These are phyloP conservation scores for Norana najaformis DNA, from an alignment of 2,888 invertebrate genomes.

Conservation along the genomic window DNA sequence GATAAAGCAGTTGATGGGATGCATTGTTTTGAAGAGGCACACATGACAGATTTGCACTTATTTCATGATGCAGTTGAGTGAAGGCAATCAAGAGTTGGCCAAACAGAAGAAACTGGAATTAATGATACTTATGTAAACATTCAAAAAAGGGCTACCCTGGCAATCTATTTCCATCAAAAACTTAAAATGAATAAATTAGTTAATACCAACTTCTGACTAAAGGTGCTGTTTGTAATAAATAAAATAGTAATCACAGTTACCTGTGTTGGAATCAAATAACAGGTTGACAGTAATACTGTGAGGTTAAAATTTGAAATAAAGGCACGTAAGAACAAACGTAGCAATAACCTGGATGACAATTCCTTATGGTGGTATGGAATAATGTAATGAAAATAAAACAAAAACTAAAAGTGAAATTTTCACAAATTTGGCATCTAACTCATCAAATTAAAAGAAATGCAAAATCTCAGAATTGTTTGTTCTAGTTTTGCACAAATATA, in stretches of 20 bases:
- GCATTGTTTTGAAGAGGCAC: not conserved
- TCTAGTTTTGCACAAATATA: not conserved
- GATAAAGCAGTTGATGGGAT: not conserved
- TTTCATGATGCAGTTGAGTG: not conserved
- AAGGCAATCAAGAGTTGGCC: not conserved
- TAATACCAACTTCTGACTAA: not conserved
- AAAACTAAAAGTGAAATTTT: no score
- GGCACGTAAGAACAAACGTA: not conserved
- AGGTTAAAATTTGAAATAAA: not conserved
- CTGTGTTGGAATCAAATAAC: no score
- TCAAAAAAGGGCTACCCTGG: not conserved
- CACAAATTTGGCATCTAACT: not conserved
- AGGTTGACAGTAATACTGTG: no score
- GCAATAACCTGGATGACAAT: no score
- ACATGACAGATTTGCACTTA: not conserved
- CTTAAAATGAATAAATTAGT: not conserved
- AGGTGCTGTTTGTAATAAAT: not conserved
- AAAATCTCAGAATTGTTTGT: not conserved
- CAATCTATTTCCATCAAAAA: not conserved
- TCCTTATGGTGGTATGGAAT: no score
- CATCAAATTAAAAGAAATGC: not conserved
- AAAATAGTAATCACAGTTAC: not conserved
- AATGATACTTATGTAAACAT: not conserved
- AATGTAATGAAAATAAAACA: not conserved
- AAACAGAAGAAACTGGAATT: not conserved